Percentiles rank a stretch among this genome's conserved stretches.
phyloP scores from a whole-genome alignment of 2,888 invertebrate genomes.

The Chymomyza fuscimana region DNA sequence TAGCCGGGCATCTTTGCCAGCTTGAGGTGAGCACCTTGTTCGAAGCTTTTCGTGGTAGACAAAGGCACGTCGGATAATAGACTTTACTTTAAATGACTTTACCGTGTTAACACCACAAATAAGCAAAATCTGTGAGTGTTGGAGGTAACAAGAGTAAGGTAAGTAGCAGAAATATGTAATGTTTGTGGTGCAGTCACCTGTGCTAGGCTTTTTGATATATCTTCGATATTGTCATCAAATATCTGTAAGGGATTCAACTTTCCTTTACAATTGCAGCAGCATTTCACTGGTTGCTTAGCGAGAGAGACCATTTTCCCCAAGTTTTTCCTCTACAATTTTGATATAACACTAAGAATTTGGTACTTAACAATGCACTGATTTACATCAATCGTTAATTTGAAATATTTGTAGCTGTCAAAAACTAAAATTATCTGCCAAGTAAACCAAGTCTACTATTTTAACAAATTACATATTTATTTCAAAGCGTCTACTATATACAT shows the following conservation, averaged over 20 bases:
- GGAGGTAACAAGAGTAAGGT: background rate
- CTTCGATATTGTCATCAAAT: constrained; percentile 63
- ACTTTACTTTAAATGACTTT: constrained; percentile 66
- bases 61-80: constrained; percentile 68
- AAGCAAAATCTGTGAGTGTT: constrained; percentile 51
- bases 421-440: too few species aligned
- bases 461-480: too few species aligned
- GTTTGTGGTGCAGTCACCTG: constrained; percentile 8
- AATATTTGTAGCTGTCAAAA: background rate
- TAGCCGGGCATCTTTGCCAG: constrained; percentile 46
- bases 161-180: background rate
- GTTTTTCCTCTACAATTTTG: background rate
- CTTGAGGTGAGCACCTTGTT: constrained; percentile 44
- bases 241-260: constrained; percentile 59
- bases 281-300: constrained; percentile 8
- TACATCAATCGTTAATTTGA: background rate
- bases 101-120: constrained; percentile 73
- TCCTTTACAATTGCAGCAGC: constrained; percentile 54
- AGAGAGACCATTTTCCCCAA: constrained; percentile 7
- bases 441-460: too few species aligned
- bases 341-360: background rate
- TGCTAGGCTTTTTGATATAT: constrained; percentile 53
- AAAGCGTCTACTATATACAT: too few species aligned
- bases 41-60: constrained; percentile 72
- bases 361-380: background rate